Percentiles rank a stretch among this genome's conserved stretches.
These are phyloP conservation scores for Drosophila antonietae DNA, from an alignment of 2,888 invertebrate species.

Conservation along the genomic window DNA sequence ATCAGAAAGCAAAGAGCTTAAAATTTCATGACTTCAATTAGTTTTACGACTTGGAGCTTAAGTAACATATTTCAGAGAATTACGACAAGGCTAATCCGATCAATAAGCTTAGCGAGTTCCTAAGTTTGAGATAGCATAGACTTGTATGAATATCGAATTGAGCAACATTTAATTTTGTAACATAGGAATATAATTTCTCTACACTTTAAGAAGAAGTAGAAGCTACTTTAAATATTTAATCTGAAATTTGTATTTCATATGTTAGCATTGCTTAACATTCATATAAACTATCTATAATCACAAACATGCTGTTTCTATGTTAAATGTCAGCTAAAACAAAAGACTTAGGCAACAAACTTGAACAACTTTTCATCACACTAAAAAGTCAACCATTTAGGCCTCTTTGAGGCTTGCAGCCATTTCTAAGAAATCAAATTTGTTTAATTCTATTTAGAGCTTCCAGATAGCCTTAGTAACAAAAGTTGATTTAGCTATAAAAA, in stretches of 20 bases:
- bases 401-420: not conserved
- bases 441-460: too few relatives aligned
- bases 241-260: too few relatives aligned
- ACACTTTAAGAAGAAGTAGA: too few relatives aligned
- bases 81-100: not conserved
- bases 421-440: not conserved
- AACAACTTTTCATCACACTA: not conserved
- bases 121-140: not conserved
- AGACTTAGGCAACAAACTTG: constrained; percentile 61
- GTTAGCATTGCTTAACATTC: too few relatives aligned
- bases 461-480: constrained; percentile 36
- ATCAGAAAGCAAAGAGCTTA: constrained; percentile 10
- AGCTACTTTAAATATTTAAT: too few relatives aligned
- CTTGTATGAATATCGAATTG: not conserved
- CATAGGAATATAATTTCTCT: too few relatives aligned
- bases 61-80: constrained; percentile 7
- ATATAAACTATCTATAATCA: too few relatives aligned
- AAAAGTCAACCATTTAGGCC: not conserved
- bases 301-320: not conserved
- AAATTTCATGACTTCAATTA: constrained; percentile 14
- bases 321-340: constrained; percentile 38
- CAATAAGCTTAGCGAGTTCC: constrained; percentile 10
- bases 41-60: constrained; percentile 5
- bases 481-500: constrained; percentile 10
- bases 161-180: too few relatives aligned